Base-by-base conservation (phyloP, 1,140 invertebrate genomes). In the Drosophila orena region DNA sequence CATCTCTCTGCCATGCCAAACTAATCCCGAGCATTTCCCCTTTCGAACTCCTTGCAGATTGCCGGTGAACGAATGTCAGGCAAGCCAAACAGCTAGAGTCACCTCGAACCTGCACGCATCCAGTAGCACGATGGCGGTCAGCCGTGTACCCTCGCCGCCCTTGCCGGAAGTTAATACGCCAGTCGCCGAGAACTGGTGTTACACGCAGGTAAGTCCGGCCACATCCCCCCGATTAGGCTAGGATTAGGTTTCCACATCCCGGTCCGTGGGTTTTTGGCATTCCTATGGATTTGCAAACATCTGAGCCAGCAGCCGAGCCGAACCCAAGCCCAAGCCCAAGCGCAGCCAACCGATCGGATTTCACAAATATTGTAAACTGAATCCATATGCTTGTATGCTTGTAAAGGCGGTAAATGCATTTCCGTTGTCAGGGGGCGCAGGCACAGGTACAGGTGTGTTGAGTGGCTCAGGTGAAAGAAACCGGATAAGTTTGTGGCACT, bases 101-200 rank as follows among this genome's bases (percentile, higher is more conserved):
- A 95, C 95, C 94, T 96, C 95, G 93, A 95, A 95, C 93, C 94
- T 95, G 93, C 94, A 95, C 92, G 93, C 93, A 91, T 93, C 93
- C 92, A 95, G 94, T 93, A 94, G 94, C 93, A 96, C 96, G 93
- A 97, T 97, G 97, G 96, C 97, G 93, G 96, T 97, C 92, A 97
- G 96, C 93, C 95, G 97, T 90, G 97, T 97, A 92, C 97, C 97
- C 80, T 97, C 96, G 94, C 97, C 97, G 92, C 96, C 96, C 85
- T 95, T 97, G 88, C 96, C 96, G 92, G 97, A 98, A 95, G 96
- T 96, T 92, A 97, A 97, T 94, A 98, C 97, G 90, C 97, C 97
- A 84, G 97, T 98, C 68, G 97, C 97, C 46, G 97, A 98, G 93
- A 98, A 98, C 93, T 98, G 97, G 97, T 98, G 97, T 95, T 98